phyloP scores from a whole-genome alignment of 2,797 vertebrate species.

The Euthynnus affinis region DNA sequence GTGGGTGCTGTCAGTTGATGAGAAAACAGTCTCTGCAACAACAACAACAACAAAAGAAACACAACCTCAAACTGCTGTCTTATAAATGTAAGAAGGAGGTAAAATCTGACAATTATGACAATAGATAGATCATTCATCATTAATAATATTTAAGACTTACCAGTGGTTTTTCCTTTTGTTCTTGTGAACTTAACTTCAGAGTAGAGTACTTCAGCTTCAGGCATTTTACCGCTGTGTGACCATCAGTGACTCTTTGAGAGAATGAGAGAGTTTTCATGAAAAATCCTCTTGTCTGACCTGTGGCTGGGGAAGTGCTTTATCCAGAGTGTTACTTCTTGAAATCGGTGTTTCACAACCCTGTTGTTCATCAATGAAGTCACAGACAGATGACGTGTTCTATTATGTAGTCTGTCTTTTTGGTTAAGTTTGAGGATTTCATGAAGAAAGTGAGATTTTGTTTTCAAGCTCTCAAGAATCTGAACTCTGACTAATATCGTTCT shows the following conservation, averaged over 20 bases:
- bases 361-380: too few relatives aligned
- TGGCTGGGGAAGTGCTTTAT: background rate
- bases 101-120: too few relatives aligned
- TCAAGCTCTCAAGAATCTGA: too few relatives aligned
- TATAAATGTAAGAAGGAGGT: background rate
- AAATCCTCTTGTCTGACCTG: background rate
- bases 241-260: too few relatives aligned
- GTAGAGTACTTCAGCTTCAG: slow-evolving; percentile 53
- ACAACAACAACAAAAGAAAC: too few relatives aligned
- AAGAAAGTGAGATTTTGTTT: too few relatives aligned
- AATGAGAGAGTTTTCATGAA: too few relatives aligned
- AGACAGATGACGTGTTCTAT: too few relatives aligned
- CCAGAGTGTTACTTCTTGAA: background rate
- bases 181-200: slow-evolving; percentile 50
- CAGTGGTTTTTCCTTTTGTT: accelerated
- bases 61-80: background rate
- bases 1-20: background rate
- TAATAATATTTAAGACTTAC: slow-evolving; percentile 42
- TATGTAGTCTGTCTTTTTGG: too few relatives aligned
- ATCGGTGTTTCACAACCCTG: background rate
- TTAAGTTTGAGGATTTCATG: too few relatives aligned
- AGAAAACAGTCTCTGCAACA: background rate
- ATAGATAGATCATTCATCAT: background rate
- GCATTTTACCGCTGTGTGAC: slow-evolving; percentile 34
- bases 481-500: too few relatives aligned